Evolutionary conservation across 2,888 invertebrate species (phyloP).

Genomic region (Andrena trimmerana): DNA sequence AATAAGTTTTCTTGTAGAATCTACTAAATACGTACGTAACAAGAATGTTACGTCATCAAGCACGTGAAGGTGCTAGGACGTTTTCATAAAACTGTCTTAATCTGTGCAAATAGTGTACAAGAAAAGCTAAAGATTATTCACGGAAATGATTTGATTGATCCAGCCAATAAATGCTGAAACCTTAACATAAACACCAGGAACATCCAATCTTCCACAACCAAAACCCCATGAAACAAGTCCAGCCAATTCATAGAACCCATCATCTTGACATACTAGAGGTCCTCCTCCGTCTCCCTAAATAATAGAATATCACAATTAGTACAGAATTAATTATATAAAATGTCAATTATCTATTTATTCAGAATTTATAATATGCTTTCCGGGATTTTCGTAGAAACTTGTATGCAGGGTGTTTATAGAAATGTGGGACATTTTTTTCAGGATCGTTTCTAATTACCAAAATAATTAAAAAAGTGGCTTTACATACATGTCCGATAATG

Average conservation of each 20-base stretch:
- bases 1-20: conserved; percentile 9
- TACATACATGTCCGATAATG: too few species aligned
- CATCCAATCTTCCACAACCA: conserved; percentile 96
- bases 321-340: background rate
- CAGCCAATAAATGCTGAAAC: conserved; percentile 98
- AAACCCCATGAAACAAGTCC: conserved; percentile 98
- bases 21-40: conserved; percentile 39
- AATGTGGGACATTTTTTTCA: too few species aligned
- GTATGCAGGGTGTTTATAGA: too few species aligned
- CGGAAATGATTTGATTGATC: conserved; percentile 98
- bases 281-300: conserved; percentile 96
- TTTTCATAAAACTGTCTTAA: conserved; percentile 58
- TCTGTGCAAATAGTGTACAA: conserved; percentile 46
- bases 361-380: background rate
- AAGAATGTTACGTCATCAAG: conserved; percentile 57
- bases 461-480: too few species aligned
- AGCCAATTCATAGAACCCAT: conserved; percentile 96
- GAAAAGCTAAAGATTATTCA: conserved; percentile 90
- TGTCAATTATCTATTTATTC: too few species aligned
- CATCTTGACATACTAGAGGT: conserved; percentile 96
- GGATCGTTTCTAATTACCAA: too few species aligned
- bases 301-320: conserved; percentile 16
- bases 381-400: too few species aligned
- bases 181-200: conserved; percentile 98
- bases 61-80: conserved; percentile 58